Base-by-base conservation (phyloP, 1,140 invertebrate species). In the Tribolium madens region DNA sequence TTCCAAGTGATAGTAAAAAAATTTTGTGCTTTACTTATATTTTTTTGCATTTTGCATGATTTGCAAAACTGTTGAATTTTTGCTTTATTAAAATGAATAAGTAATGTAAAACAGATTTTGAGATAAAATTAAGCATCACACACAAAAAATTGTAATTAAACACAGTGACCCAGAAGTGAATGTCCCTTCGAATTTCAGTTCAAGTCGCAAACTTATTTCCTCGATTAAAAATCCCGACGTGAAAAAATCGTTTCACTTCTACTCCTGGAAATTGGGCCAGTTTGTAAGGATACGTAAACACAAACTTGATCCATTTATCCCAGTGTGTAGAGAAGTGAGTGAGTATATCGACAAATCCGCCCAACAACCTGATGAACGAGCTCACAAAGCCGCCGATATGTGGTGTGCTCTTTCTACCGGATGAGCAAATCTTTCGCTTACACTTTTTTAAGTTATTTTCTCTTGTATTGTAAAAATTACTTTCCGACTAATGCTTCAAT, bases 321-420 rank as follows among this genome's bases (percentile, higher is more conserved):
- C 31, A 9, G 57, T 57, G 52, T 57, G 52, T 10, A 57, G 57
- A 57, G 52, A 18, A 57, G 52, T 57, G 57, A 64, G 57, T 64
- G 57, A 64, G 57, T 64, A 64, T 64, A 64, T 64, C 68, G 68
- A 50, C 68, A 71, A 71, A 71, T 71, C 47, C 68, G 36, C 68
- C 68, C 68, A 71, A 71, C 68, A 71, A 71, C 68, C 68, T 71
- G 68, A 71, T 71, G 68, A 71, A 71, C 68, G 68, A 71, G 68
- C 36, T 71, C 68, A 26, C 21, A 64, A 14, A 64, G 57, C 57
- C 31, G 31, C 57, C 57, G 57, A 64, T 57, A 57, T 33, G 57
- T 64, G 57, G 57, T 64, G 57, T 33, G 10, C 57, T 14, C 14
- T 33, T 60, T 13, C 10, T 13, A 18, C n/a, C 7, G 15, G 26